Evolutionary conservation across 2,888 invertebrate species (phyloP), one percentile per base, ranked within the genome.

Genomic region (Ichneumoninae sp.): DNA sequence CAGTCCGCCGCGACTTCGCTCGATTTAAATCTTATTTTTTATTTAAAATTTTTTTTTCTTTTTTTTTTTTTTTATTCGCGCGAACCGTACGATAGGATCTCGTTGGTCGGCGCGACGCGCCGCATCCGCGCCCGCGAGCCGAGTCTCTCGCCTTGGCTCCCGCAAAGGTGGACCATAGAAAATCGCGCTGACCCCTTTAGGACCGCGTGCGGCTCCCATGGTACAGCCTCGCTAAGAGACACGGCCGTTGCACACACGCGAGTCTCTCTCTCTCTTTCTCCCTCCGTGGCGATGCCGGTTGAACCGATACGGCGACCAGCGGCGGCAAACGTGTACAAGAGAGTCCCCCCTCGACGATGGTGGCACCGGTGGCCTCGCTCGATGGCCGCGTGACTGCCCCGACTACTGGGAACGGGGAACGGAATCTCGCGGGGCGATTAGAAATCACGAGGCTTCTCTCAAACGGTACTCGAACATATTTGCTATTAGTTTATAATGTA

Each of bases 31-130:
- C 3, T 44, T 44, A 16, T 13, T 44, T 44, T 44, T 44, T 44
- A 13, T 57, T 57, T 5, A 57, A 13, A 13, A 4, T 57, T 10
- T 3, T 10, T 13, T 4, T 57, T 10, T 0, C 0, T 1, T 47
- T 88, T 89, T 86, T 82, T 57, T 75, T 54, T 57, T 44, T 16
- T 50, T 26, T 7, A 13, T 88, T 84, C 85, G 83, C 87, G 86
- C 84, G 62, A 80, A 84, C 85, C 84, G 87, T 85, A 87, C 87
- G 87, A 88, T 85, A 86, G 84, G 86, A 89, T 87, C 79, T 57
- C 30, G 7, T 76, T 80, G 79, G 78, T 10, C 79, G 52, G 62
- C 81, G 78, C 80, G 70, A 83, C 62, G 26, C 50, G 33, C 50
- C 13, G 65, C 33, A 52, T 75, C 33, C 75, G 57, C 60, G 65